Evolutionary conservation across 2,888 invertebrate species (phyloP), one percentile per base, ranked within the genome.

Genomic region (Tenthredo scrophulariae): DNA sequence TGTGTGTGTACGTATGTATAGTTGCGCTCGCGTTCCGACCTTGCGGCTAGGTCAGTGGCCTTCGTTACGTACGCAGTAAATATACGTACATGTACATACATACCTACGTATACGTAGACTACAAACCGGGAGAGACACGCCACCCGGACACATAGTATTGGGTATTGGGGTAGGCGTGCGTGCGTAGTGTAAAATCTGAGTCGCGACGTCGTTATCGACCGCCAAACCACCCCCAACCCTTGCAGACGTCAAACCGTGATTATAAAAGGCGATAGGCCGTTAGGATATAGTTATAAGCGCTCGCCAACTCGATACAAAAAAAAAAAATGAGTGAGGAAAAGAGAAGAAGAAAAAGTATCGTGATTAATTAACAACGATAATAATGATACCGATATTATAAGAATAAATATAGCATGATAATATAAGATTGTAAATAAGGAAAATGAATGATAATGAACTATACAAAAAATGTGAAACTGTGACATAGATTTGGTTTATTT

Each of bases 1-100:
- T 18, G 22, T 67, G 33, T 67, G 22, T 67, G 33, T 33, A 22
- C 6, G 7, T 62, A n/a, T 22, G 33, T 5, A 33, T 67, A 13
- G 67, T 62, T 10, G 65, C 65, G 65, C 46, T 67, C 67, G 67
- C 67, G 67, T 29, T 67, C 67, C 29, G 33, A 33, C 33, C 67
- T 29, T 67, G 67, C 67, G 67, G 67, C 67, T 33, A 62, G 62
- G 70, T 70, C 70, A 70, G 67, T 33, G 67, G 67, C 33, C 33
- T 67, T 67, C 33, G 33, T 4, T 62, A 29, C 67, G 33, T 67
- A 62, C 33, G 67, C 7, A 67, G 13, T 74, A 26, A 37, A 37
- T 2, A 37, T 70, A 33, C 70, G 33, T 70, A 37, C 15, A 67
- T 40, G 18, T 74, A 74, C 3, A 70, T 54, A 54, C 5, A 0